phyloP scores from a whole-genome alignment of 2,888 invertebrate genomes.

The Aporophyla nigra region DNA sequence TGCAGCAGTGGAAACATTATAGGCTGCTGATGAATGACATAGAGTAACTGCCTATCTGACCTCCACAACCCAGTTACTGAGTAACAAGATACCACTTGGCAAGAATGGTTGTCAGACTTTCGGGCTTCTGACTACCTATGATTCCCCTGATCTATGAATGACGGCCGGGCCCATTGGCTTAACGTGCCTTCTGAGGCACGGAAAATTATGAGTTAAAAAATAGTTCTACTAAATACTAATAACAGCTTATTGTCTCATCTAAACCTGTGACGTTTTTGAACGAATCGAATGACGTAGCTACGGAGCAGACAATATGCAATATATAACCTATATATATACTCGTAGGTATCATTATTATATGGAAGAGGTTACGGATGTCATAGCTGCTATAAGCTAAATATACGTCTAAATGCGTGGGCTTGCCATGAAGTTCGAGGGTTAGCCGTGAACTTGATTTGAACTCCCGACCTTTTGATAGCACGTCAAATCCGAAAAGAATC shows the following conservation, averaged over 20 bases:
- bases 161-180: too few species aligned
- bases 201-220: not conserved
- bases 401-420: conserved; percentile 41
- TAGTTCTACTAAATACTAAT: not conserved
- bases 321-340: not conserved
- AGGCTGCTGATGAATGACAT: too few species aligned
- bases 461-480: conserved; percentile 49
- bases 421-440: conserved; percentile 42
- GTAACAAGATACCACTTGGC: too few species aligned
- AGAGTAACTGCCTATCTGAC: too few species aligned
- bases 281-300: conserved; percentile 1
- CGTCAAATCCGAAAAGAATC: conserved; percentile 37
- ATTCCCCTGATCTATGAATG: too few species aligned
- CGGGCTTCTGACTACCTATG: too few species aligned
- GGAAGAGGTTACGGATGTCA: conserved; percentile 28
- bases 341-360: conserved; percentile 15
- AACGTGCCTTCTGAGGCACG: too few species aligned
- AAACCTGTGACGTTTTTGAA: conserved; percentile 16
- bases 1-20: too few species aligned
- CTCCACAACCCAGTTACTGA: too few species aligned
- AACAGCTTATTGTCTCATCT: not conserved
- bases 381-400: conserved; percentile 40
- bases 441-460: conserved; percentile 55
- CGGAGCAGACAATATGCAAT: not conserved
- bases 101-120: too few species aligned